Percentiles rank a stretch among this genome's conserved stretches.
Evolutionary conservation across 2,888 invertebrate genomes (phyloP).

Genomic region (Euspilapteryx auroguttella): DNA sequence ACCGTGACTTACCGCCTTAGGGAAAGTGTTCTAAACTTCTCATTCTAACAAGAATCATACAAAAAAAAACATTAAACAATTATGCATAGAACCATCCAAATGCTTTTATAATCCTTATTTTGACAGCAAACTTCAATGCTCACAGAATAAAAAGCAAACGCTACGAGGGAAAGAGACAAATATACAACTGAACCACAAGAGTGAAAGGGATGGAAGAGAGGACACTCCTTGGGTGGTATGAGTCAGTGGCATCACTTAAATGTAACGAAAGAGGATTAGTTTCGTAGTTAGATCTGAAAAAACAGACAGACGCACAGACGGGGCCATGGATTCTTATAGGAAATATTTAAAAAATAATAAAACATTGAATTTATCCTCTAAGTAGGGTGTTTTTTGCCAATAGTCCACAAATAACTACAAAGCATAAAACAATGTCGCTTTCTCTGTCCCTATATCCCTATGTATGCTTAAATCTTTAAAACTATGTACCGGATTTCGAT

Average conservation of each 20-base stretch:
- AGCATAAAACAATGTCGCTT: too few species aligned
- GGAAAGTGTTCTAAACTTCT: not conserved
- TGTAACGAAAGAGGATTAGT: constrained; percentile 25
- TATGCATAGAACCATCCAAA: constrained; percentile 36
- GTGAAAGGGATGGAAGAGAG: constrained; percentile 14
- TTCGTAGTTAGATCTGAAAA: too few species aligned
- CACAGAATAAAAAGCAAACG: constrained; percentile 24
- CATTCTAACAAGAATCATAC: not conserved
- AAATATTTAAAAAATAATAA: too few species aligned
- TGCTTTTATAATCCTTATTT: constrained; percentile 58
- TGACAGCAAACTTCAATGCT: constrained; percentile 56
- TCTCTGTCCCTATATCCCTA: too few species aligned
- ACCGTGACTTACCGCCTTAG: too few species aligned
- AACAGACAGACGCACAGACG: constrained; percentile 16
- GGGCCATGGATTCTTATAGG: too few species aligned
- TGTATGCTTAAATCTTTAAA: too few species aligned
- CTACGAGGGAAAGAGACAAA: constrained; percentile 9
- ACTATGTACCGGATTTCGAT: too few species aligned
- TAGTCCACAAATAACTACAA: too few species aligned
- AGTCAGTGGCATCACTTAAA: constrained; percentile 23
- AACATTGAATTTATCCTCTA: too few species aligned
- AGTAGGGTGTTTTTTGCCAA: too few species aligned
- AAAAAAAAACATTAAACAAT: constrained; percentile 5
- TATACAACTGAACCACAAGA: not conserved
- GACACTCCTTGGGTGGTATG: constrained; percentile 44